phyloP scores from a whole-genome alignment of 2,113 vertebrate species.

The Tricholaema leucomelas region DNA sequence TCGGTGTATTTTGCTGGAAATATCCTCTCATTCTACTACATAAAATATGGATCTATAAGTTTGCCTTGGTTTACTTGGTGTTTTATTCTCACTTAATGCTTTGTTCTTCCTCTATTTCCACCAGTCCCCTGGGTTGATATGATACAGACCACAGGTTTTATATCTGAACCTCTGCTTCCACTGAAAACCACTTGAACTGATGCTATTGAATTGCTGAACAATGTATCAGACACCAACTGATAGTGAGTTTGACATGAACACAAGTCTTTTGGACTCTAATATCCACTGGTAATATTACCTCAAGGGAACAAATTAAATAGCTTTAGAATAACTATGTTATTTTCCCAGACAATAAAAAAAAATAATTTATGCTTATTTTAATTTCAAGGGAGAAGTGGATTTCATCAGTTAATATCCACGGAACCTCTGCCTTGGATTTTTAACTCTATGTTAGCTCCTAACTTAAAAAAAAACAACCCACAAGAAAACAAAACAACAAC shows the following conservation, averaged over 20 bases:
- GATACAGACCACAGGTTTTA: background rate
- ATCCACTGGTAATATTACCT: background rate
- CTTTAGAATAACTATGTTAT: background rate
- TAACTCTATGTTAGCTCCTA: background rate
- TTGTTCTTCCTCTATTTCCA: background rate
- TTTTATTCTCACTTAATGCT: background rate
- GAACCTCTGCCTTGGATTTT: background rate
- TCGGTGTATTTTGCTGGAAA: background rate
- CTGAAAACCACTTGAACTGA: background rate
- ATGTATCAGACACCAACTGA: background rate
- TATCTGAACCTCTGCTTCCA: rapidly evolving
- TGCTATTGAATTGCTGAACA: background rate
- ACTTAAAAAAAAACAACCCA: no score
- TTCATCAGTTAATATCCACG: background rate
- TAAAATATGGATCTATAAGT: background rate
- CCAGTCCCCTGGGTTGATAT: background rate
- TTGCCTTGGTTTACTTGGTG: background rate
- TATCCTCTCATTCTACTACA: background rate
- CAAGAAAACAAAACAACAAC: no score
- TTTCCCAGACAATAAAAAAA: background rate
- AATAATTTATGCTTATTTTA: background rate
- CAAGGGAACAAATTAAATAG: background rate
- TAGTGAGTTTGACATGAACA: background rate
- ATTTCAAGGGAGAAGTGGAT: background rate
- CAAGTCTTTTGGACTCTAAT: background rate